Evolutionary conservation across 2,113 vertebrate species (phyloP).

Genomic region (Cyprinodon variegatus): DNA sequence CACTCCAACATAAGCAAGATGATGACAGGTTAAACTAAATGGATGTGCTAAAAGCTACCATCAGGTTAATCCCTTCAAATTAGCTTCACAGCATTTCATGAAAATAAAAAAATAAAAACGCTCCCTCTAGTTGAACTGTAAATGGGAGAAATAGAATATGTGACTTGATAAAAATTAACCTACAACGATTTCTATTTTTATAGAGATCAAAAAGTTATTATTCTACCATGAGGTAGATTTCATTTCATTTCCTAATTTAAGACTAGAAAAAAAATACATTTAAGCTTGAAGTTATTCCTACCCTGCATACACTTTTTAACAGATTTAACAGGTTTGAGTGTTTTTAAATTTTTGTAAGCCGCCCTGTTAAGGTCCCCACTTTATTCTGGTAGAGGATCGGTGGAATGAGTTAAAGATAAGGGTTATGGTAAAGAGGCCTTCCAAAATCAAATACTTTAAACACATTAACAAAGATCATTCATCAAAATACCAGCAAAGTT

Average conservation of each 20-base stretch:
- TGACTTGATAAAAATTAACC: background rate
- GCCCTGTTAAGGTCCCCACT: no score
- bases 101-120: background rate
- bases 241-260: background rate
- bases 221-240: background rate
- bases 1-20: slow-evolving; percentile 31
- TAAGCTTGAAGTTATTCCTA: no score
- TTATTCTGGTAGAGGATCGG: no score
- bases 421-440: no score
- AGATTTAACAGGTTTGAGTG: no score
- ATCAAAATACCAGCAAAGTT: no score
- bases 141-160: slow-evolving; percentile 3
- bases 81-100: background rate
- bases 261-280: background rate
- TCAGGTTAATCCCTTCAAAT: slow-evolving; percentile 13
- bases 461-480: no score
- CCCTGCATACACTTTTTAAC: no score
- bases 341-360: no score
- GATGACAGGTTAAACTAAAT: slow-evolving; percentile 27
- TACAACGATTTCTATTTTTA: slow-evolving; percentile 4
- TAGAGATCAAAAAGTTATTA: background rate
- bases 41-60: slow-evolving; percentile 21
- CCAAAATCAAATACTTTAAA: no score
- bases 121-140: background rate
- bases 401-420: no score